Evolutionary conservation across 23 tunicate genomes (phyloP), one percentile per base, ranked within the genome.

Genomic region (Aplidium turbinatum): DNA sequence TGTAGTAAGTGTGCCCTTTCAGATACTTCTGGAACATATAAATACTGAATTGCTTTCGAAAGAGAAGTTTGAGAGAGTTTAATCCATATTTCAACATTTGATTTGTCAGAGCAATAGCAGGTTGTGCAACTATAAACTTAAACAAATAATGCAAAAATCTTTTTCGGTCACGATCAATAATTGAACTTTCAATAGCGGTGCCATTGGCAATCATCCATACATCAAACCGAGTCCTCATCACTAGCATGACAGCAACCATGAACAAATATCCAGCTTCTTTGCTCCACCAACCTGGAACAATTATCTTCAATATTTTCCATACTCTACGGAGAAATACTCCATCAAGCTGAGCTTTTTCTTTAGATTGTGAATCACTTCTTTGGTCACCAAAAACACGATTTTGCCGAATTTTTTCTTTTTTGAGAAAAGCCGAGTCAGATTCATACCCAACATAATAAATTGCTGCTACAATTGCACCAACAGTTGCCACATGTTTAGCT

Each of bases 131-230:
- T 38, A 90, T 77, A 64, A 50, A 90, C 54, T 83, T 78, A 18
- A 82, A 78, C 27, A 90, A 63, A 78, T 90, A 75, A 27, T 78
- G 47, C 35, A 90, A 25, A 77, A 90, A 90, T 33, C 97, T 35
- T 7, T 57, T 64, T 61, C 72, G 39, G 50, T 90, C 78, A 30
- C 97, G 56, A 33, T 56, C 83, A 63, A 90, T 90, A 27, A 90
- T 90, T 19, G 97, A 79, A 73, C 92, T 90, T 78, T 90, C 97
- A 72, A 90, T 90, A 21, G 97, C 81, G 5, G 97, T 90, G 47
- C 97, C 97, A 78, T 90, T 90, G 38, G 68, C 61, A 25, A 90
- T 90, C 97, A 90, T 90, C 97, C 97, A 90, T 27, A 90, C 97
- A 76, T 90, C 97, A 63, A 90, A 90, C 23, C 87, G 35, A 0